Percentiles rank a stretch among this genome's conserved stretches.
Evolutionary conservation across 2,113 vertebrate genomes (phyloP).

Genomic region (Heterocephalus glaber): DNA sequence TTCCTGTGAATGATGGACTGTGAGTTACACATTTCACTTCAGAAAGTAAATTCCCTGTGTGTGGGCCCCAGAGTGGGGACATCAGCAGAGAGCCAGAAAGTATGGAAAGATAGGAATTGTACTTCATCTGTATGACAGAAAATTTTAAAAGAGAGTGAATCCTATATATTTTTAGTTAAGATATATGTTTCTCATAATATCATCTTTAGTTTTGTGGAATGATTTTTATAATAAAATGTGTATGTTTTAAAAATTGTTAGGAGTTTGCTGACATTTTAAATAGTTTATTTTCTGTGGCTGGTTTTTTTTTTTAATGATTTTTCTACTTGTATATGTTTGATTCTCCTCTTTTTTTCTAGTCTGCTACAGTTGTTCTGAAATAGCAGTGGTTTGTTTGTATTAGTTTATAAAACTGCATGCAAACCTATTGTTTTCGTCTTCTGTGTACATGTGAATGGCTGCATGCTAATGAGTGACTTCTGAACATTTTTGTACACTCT

Average conservation of each 20-base stretch:
- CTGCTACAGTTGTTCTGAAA: slow-evolving; percentile 22
- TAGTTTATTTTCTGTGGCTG: slow-evolving; percentile 27
- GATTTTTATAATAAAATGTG: slow-evolving; percentile 19
- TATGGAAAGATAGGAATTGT: background rate
- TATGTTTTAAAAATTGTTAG: slow-evolving; percentile 9
- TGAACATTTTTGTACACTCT: background rate
- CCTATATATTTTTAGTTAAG: background rate
- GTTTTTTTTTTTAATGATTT: slow-evolving; percentile 38
- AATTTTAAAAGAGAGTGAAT: background rate
- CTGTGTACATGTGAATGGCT: slow-evolving; percentile 58
- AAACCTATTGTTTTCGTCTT: slow-evolving; percentile 58
- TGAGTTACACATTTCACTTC: background rate
- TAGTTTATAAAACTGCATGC: slow-evolving; percentile 78
- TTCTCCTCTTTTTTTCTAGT: background rate
- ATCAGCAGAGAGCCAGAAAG: background rate
- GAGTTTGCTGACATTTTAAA: slow-evolving; percentile 12
- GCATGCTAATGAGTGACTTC: slow-evolving; percentile 78
- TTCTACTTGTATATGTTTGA: slow-evolving; percentile 44
- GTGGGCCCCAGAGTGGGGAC: background rate
- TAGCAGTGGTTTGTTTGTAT: slow-evolving; percentile 7
- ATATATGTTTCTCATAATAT: background rate
- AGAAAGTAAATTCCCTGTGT: background rate
- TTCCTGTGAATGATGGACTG: background rate
- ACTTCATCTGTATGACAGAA: background rate
- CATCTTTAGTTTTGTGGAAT: slow-evolving; percentile 15